phyloP scores from a whole-genome alignment of 2,113 vertebrate genomes.

The Eira barbara region DNA sequence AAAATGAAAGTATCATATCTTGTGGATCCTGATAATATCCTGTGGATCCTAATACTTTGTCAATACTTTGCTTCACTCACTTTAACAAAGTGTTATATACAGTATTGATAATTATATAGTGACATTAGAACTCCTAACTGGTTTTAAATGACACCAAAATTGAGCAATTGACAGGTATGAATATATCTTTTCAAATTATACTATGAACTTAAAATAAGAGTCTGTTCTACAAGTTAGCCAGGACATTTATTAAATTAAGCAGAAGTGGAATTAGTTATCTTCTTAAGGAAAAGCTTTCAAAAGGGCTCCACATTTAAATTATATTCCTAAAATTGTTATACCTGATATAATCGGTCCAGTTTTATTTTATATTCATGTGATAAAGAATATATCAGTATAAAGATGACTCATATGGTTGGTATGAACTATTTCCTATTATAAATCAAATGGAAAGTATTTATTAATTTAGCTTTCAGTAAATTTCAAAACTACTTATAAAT shows the following conservation, averaged over 20 bases:
- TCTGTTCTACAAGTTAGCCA: not conserved
- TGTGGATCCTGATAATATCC: slow-evolving; percentile 3
- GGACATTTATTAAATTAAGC: slow-evolving; percentile 8
- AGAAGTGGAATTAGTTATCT: slow-evolving; percentile 12
- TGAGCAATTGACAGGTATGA: slow-evolving; percentile 10
- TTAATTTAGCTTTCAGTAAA: not conserved
- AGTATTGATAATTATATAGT: not conserved
- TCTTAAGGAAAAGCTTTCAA: slow-evolving; percentile 37
- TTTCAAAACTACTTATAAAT: not conserved
- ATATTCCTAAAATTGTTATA: not conserved
- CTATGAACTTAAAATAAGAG: not conserved
- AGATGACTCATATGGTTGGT: not conserved
- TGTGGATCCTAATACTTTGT: slow-evolving; percentile 25
- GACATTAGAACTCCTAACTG: not conserved
- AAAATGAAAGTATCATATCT: slow-evolving; percentile 68
- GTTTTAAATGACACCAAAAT: not conserved
- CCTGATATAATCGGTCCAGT: not conserved
- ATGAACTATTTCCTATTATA: not conserved
- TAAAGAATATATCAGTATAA: not conserved
- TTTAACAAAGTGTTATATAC: slow-evolving; percentile 6
- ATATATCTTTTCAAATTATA: slow-evolving; percentile 10
- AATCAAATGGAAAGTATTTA: not conserved
- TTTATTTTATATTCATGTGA: slow-evolving; percentile 35
- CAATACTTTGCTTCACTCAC: slow-evolving; percentile 26
- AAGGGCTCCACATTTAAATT: slow-evolving; percentile 5